phyloP scores from a whole-genome alignment of 2,113 vertebrate genomes.

The Miniopterus natalensis region DNA sequence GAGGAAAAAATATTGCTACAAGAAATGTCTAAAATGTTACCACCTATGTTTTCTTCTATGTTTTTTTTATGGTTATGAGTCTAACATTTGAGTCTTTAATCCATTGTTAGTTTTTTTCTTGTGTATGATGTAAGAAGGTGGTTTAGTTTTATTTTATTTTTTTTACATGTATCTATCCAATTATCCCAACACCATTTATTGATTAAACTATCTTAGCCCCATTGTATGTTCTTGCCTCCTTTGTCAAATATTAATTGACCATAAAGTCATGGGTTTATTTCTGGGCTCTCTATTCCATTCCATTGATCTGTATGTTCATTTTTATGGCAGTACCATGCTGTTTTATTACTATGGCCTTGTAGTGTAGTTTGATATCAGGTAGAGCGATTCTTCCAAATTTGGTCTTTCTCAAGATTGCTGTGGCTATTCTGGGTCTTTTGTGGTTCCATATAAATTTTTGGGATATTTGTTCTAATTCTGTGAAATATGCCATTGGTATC shows the following conservation, averaged over 20 bases:
- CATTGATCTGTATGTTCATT: not conserved
- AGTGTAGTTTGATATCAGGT: not conserved
- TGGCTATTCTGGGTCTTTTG: not conserved
- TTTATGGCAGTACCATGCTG: not conserved
- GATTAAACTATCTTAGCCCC: not conserved
- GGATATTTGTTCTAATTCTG: not conserved
- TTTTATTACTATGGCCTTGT: not conserved
- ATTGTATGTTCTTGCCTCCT: not conserved
- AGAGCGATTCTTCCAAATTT: not conserved
- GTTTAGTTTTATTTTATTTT: not conserved
- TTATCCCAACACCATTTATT: not conserved
- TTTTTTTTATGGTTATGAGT: not conserved
- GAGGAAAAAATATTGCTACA: not conserved
- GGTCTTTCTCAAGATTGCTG: not conserved
- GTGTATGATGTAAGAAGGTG: not conserved
- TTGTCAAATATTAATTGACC: not conserved
- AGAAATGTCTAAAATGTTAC: not conserved
- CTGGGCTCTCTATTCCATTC: not conserved
- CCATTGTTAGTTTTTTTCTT: not conserved
- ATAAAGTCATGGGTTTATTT: not conserved
- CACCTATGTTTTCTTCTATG: not conserved
- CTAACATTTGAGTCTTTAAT: not conserved
- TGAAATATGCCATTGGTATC: not conserved
- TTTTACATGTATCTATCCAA: not conserved
- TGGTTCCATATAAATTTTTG: not conserved